Evolutionary conservation across 2,113 vertebrate species (phyloP).

Genomic region (Pungitius pungitius): DNA sequence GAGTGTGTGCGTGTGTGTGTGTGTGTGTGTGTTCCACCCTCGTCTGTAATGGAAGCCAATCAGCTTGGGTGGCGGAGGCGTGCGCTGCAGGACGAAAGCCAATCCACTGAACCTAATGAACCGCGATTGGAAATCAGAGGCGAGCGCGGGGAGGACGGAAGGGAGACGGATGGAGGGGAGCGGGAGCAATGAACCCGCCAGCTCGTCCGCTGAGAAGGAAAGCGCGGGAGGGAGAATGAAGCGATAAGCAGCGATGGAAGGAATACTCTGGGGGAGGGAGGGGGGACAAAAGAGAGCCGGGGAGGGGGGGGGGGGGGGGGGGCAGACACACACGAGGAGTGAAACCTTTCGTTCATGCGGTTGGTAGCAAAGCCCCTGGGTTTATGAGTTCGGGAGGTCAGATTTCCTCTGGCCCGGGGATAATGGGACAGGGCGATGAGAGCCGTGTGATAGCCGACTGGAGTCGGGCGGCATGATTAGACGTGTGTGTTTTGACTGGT

Average conservation of each 20-base stretch:
- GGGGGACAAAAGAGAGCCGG: neutral
- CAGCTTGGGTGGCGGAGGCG: constrained; percentile 63
- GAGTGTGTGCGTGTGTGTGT: constrained; percentile 12
- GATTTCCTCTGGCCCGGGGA: constrained; percentile 49
- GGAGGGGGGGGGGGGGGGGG: no score
- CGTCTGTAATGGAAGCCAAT: constrained; percentile 74
- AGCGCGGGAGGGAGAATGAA: constrained; percentile 11
- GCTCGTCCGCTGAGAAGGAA: constrained; percentile 15
- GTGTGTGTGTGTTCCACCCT: constrained; percentile 45
- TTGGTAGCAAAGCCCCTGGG: constrained; percentile 56
- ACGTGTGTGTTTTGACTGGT: constrained; percentile 1
- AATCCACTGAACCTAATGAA: constrained; percentile 75
- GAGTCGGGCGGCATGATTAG: constrained; percentile 20
- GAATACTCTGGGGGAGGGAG: neutral
- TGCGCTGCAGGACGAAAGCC: constrained; percentile 70
- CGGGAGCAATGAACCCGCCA: constrained; percentile 35
- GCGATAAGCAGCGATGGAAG: constrained; percentile 35
- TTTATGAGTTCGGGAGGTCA: constrained; percentile 66
- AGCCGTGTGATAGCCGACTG: constrained; percentile 41
- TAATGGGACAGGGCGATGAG: constrained; percentile 63
- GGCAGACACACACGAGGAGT: neutral
- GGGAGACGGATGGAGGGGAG: constrained; percentile 26
- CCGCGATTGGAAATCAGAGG: constrained; percentile 72
- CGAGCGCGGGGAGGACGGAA: constrained; percentile 24
- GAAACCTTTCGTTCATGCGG: constrained; percentile 50